Conservation (phyloP, 53 echinoderm and acorn worm genomes). For the Temnopleurus reevesii region DNA sequence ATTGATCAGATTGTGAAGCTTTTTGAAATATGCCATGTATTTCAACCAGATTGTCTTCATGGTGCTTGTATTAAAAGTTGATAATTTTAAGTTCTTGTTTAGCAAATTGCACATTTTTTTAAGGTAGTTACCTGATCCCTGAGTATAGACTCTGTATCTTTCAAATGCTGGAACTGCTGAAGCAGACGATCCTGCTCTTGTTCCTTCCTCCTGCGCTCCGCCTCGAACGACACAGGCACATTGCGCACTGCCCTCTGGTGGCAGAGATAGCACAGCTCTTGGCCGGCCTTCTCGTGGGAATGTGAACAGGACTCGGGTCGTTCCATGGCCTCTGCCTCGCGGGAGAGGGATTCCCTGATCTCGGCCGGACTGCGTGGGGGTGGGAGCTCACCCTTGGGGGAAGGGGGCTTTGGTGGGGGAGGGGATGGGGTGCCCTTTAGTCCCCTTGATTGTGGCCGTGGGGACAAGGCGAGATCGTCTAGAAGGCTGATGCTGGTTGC, state of each 20-base stretch:
- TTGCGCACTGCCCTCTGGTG: slow-evolving; percentile 93
- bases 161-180: slow-evolving; percentile 96
- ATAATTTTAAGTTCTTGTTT: too few species aligned
- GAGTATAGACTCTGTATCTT: slow-evolving; percentile 90
- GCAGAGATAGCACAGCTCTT: slow-evolving; percentile 96
- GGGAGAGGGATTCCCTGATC: slow-evolving; percentile 53
- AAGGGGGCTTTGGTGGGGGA: slow-evolving; percentile 68
- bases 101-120: too few species aligned
- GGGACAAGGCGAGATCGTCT: slow-evolving; percentile 69
- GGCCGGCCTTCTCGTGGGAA: slow-evolving; percentile 81
- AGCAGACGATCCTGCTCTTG: slow-evolving; percentile 92
- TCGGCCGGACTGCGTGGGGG: slow-evolving; percentile 58
- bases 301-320: slow-evolving; percentile 65
- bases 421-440: slow-evolving; percentile 82
- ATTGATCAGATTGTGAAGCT: too few species aligned
- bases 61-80: too few species aligned
- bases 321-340: slow-evolving; percentile 20
- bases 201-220: slow-evolving; percentile 81
- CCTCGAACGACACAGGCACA: slow-evolving; percentile 87
- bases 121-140: slow-evolving; percentile 78
- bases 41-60: too few species aligned
- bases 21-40: too few species aligned
- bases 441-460: slow-evolving; percentile 63
- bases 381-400: slow-evolving; percentile 66
- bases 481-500: slow-evolving; percentile 80